These are phyloP conservation scores for Stegastes partitus DNA, from an alignment of 2,113 vertebrate genomes.

Conservation along the genomic window DNA sequence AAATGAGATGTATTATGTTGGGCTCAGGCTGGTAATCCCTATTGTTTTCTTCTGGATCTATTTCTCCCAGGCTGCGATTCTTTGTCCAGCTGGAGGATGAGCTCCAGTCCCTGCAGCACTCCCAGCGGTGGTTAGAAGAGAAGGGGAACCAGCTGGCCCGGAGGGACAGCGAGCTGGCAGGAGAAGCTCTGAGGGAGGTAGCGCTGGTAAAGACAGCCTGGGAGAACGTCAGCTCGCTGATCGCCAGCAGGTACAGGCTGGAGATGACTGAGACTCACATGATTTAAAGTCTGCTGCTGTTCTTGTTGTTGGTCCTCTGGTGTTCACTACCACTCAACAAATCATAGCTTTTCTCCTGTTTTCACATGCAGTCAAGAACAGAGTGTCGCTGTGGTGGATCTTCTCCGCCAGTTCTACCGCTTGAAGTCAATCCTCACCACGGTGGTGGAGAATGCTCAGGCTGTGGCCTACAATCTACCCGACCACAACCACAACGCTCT, in stretches of 20 bases:
- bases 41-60: constrained; percentile 69
- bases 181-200: constrained; percentile 88
- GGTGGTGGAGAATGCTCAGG: constrained; percentile 87
- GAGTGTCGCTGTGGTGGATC: constrained; percentile 86
- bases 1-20: constrained; percentile 41
- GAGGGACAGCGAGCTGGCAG: constrained; percentile 88
- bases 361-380: constrained; percentile 89
- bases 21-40: constrained; percentile 55
- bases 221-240: constrained; percentile 87
- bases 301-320: neutral
- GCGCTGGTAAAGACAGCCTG: constrained; percentile 87
- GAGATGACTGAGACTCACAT: neutral
- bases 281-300: constrained; percentile 2
- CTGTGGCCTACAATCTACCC: constrained; percentile 83
- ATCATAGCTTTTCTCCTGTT: neutral
- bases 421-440: constrained; percentile 85
- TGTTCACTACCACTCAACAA: neutral
- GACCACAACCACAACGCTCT: constrained; percentile 88
- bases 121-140: constrained; percentile 93
- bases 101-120: constrained; percentile 91
- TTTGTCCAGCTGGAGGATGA: constrained; percentile 96
- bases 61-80: constrained; percentile 88
- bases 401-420: constrained; percentile 90
- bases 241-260: constrained; percentile 88
- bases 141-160: constrained; percentile 92